Base-by-base conservation (phyloP, 2,888 invertebrate genomes). In the Drosophila demipolita region DNA sequence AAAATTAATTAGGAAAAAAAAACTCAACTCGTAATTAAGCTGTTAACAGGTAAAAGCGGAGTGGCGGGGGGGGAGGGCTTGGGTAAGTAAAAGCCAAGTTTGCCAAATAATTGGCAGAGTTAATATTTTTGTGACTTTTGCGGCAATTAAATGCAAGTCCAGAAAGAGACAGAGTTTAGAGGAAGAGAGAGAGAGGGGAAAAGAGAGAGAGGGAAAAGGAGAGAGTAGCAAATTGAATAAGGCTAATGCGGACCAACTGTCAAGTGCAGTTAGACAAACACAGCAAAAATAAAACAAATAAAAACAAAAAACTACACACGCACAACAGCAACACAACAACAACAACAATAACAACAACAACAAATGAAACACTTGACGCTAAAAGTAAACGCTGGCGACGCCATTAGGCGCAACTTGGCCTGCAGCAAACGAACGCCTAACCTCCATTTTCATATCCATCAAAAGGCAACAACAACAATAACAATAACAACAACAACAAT, bases 161-260 rank as follows among this genome's bases (percentile, higher is more conserved):
- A 65, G 20, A 29, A 3, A 29, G 29, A 11, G 6, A 5, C 2
- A 5, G 15, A 15, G 23, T 26, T 26, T 6, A 2, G 35, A 6
- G 17, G 9, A 15, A 1, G 12, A 26, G 48, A 3, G 12, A 23
- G 12, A 12, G 15, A 26, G 53, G 0, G 6, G 3, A 23, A 20
- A 15, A 20, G 20, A 1, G 11, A 50, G 50, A 7, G 17, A 32
- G 29, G 9, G 11, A 6, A 35, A 8, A 15, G n/a, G 57, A 15
- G 59, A 29, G 57, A 64, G 80, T 61, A 69, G 81, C 65, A 86
- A 90, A 87, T 87, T 89, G 80, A 81, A 89, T 90, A 82, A 74
- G 89, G 90, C 90, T 90, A 89, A 90, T 90, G 87, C 89, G 71
- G 68, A 73, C 59, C 82, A 82, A 90, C 85, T 87, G 90, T 87